Evolutionary conservation across 2,113 vertebrate genomes (phyloP).

Genomic region (rat (Rattus norvegicus)): DNA sequence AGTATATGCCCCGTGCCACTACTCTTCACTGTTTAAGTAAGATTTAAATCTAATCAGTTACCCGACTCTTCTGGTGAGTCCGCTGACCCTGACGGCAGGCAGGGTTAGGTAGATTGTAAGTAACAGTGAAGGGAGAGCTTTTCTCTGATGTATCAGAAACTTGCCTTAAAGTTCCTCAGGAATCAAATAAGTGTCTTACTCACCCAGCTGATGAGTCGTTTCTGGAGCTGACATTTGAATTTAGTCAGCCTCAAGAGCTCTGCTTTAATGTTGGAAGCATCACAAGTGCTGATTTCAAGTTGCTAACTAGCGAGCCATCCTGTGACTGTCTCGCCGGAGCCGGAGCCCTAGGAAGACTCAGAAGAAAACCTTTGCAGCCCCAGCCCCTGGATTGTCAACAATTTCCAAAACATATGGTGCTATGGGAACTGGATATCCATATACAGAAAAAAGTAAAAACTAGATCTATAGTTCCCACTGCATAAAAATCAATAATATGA

Average conservation of each 20-base stretch:
- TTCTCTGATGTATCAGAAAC: constrained; percentile 34
- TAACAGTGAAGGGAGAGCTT: neutral
- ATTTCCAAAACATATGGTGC: neutral
- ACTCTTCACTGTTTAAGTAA: constrained; percentile 10
- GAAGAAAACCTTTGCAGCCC: neutral
- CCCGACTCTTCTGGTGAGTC: constrained; percentile 44
- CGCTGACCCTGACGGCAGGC: neutral
- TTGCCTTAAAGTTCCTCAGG: constrained; percentile 35
- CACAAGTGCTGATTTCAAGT: neutral
- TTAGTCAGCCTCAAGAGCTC: neutral
- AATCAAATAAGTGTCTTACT: constrained; percentile 8
- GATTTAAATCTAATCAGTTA: constrained; percentile 8
- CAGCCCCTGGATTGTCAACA: neutral
- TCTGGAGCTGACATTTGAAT: constrained; percentile 6
- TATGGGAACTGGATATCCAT: neutral
- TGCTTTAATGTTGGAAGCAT: neutral
- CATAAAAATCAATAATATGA: neutral
- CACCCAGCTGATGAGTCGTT: neutral
- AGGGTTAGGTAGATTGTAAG: neutral
- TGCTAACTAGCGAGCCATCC: neutral
- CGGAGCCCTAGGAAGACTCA: neutral
- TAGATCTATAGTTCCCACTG: neutral
- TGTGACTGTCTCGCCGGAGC: no score
- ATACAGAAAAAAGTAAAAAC: neutral
- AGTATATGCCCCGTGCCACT: neutral